A percentile compares a stretch with the other conserved stretches of the same genome.
Evolutionary conservation across 2,797 vertebrate species (phyloP).

Genomic region (Labeo calbasu): DNA sequence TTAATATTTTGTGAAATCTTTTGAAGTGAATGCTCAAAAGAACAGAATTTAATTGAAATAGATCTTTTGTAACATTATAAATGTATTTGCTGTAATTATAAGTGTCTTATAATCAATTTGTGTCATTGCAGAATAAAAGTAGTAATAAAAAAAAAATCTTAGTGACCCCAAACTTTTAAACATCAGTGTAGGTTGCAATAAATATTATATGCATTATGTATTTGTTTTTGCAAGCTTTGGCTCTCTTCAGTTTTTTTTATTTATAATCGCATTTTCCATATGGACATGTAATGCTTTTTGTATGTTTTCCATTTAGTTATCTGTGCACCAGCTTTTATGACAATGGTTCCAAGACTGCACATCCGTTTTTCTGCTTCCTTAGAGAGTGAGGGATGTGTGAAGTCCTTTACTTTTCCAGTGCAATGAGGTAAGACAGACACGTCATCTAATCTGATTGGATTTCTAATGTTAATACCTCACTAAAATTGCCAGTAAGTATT

Average conservation of each 20-base stretch:
- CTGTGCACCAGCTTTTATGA: constrained; percentile 59
- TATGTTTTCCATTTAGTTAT: constrained; percentile 55
- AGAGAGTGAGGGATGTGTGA: constrained; percentile 19
- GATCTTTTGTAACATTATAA: background rate
- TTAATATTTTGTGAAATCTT: background rate
- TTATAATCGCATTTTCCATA: background rate
- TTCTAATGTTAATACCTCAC: constrained; percentile 10
- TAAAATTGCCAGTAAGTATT: background rate
- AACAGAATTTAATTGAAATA: background rate
- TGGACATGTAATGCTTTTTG: background rate
- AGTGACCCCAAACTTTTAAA: background rate
- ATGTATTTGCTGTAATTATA: background rate
- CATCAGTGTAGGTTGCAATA: background rate
- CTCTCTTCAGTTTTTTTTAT: background rate
- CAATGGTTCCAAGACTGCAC: constrained; percentile 56
- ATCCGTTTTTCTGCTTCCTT: constrained; percentile 54
- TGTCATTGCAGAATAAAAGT: background rate
- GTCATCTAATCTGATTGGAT: constrained; percentile 11
- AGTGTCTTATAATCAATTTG: background rate
- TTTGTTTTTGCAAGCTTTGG: background rate
- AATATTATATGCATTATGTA: background rate
- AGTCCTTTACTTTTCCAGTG: constrained; percentile 29
- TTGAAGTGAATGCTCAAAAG: background rate
- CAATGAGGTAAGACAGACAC: constrained; percentile 4
- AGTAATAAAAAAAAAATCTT: background rate